Evolutionary conservation across 2,888 invertebrate species (phyloP).

Genomic region (Drosophila limbata): DNA sequence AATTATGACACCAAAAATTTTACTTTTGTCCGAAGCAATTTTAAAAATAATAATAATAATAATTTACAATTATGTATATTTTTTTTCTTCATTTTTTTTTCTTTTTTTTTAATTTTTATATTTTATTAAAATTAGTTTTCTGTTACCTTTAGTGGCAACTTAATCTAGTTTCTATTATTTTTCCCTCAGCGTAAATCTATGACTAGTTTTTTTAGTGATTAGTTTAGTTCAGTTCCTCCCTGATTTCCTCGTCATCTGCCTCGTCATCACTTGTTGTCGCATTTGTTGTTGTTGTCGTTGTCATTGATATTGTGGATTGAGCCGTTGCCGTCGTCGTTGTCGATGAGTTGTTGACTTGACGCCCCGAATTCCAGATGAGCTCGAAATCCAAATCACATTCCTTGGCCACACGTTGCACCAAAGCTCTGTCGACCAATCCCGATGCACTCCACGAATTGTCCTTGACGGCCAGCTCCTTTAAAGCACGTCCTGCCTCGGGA

Average conservation of each 20-base stretch:
- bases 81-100: no score
- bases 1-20: no score
- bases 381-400: slow-evolving; percentile 85
- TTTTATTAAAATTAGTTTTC: no score
- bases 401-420: slow-evolving; percentile 83
- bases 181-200: not conserved
- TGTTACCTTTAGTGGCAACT: no score
- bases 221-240: slow-evolving; percentile 80
- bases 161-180: no score
- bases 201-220: slow-evolving; percentile 30
- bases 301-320: slow-evolving; percentile 51
- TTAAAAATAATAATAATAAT: no score
- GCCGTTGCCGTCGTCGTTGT: slow-evolving; percentile 51
- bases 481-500: slow-evolving; percentile 82
- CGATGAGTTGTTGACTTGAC: slow-evolving; percentile 50
- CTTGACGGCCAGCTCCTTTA: slow-evolving; percentile 83
- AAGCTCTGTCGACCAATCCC: slow-evolving; percentile 80
- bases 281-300: slow-evolving; percentile 32
- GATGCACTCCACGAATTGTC: slow-evolving; percentile 83
- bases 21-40: no score
- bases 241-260: slow-evolving; percentile 83
- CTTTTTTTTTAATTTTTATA: no score
- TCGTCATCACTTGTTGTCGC: slow-evolving; percentile 62
- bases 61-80: no score
- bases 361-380: slow-evolving; percentile 83